Conservation (phyloP, 1,140 invertebrate genomes). For the Mamestra configurata region DNA sequence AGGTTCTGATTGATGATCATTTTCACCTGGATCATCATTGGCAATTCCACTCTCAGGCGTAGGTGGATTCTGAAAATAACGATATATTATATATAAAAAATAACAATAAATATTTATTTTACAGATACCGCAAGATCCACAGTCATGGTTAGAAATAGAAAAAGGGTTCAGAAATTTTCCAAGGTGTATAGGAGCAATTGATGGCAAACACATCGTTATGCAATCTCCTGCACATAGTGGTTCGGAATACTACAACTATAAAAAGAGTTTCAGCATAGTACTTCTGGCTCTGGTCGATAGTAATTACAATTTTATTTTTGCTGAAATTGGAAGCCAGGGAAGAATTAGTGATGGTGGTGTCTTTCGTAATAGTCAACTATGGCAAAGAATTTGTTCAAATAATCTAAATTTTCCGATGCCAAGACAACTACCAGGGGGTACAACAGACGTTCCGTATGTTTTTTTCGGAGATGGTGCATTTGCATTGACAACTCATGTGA, state of each 20-base stretch:
- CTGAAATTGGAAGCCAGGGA: slow-evolving; percentile 80
- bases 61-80: neutral
- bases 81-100: no score
- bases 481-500: neutral
- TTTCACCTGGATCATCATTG: no score
- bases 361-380: slow-evolving; percentile 46
- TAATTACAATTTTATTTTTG: slow-evolving; percentile 77
- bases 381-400: slow-evolving; percentile 57
- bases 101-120: no score
- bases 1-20: no score
- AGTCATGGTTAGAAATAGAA: slow-evolving; percentile 62
- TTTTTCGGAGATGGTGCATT: neutral
- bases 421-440: neutral
- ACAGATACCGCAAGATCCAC: slow-evolving; percentile 51
- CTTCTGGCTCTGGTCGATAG: slow-evolving; percentile 83
- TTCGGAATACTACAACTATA: slow-evolving; percentile 75
- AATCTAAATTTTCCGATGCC: slow-evolving; percentile 63
- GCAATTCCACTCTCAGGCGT: no score
- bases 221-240: slow-evolving; percentile 66
- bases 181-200: slow-evolving; percentile 71
- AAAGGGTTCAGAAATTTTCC: slow-evolving; percentile 48
- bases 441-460: neutral
- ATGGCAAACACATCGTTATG: slow-evolving; percentile 81
- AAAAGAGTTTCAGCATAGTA: slow-evolving; percentile 77
- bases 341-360: slow-evolving; percentile 75